Base-by-base conservation (phyloP, 2,888 invertebrate genomes). In the Sinotaia quadrata region DNA sequence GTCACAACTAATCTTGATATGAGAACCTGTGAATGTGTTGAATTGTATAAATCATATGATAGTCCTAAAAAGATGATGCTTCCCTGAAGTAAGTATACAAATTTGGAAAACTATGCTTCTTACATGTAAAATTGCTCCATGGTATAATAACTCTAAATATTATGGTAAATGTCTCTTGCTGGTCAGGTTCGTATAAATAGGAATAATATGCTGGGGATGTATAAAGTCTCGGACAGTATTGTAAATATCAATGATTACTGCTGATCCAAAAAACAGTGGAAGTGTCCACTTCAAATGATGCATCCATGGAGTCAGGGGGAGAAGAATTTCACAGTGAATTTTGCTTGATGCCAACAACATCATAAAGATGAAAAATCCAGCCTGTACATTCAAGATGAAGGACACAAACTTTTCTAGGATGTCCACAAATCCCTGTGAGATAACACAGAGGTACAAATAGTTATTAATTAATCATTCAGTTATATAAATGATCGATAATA, bases 321-420 rank as follows among this genome's bases (percentile, higher is more conserved):
- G 59, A 0, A 84, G 82, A 41, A 85, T 78, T 56, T 75, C 69
- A n/a, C n/a, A n/a, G 18, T 47, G 47, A 15, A 82, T 61, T 4
- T 52, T 56, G 10, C 62, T 8, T 10, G 84, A 79, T 49, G 69
- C 74, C n/a, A 79, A 44, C 41, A 85, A 71, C 86, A 87, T 87
- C 10, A 85, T 60, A 68, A 82, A 85, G 34, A 85, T 69, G 66
- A 86, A 86, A 36, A 86, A 29, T 3, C 84, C 84, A 31, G 81
- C 82, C 71, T 87, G 84, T 7, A 82, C 63, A 71, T 87, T 87
- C 62, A 85, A 71, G 15, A 83, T 80, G 10, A 86, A 78, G 0
- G 86, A 86, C 2, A 83, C 85, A 70, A 82, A 81, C 73, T 85
- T 85, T 70, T 86, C 87, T 66, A 87, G 69, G 72, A 86, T 84